Conservation (phyloP, 1,140 invertebrate species). For the Drosophila fuyamai region DNA sequence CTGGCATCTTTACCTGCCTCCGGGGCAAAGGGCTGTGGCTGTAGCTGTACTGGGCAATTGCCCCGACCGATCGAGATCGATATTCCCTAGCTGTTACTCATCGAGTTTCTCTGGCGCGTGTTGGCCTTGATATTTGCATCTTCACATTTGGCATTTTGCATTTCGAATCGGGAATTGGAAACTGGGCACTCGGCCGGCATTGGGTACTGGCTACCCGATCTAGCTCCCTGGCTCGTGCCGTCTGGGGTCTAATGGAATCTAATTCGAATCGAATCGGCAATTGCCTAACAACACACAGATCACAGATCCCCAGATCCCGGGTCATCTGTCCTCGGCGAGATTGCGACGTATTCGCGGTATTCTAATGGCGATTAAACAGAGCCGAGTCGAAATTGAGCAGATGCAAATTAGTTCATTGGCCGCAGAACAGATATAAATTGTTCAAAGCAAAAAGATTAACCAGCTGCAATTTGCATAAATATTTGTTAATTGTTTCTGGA, state of each 20-base stretch:
- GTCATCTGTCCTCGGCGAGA: neutral
- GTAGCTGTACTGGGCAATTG: constrained; percentile 23
- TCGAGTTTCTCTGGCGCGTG: constrained; percentile 28
- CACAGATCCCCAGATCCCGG: neutral
- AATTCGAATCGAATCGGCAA: neutral
- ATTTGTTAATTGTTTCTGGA: constrained; percentile 21
- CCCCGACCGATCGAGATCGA: neutral
- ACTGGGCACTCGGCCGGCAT: too few species aligned
- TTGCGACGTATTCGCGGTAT: neutral
- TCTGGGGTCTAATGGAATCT: neutral
- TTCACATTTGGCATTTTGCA: constrained; percentile 66
- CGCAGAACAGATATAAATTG: constrained; percentile 9
- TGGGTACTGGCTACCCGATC: neutral
- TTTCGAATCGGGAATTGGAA: neutral
- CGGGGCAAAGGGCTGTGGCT: neutral
- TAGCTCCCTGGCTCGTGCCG: neutral
- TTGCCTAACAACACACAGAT: neutral
- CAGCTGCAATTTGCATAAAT: constrained; percentile 49
- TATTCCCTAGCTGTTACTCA: constrained; percentile 6
- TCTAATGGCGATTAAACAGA: constrained; percentile 8
- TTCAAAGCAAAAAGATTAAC: constrained; percentile 16
- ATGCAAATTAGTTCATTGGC: constrained; percentile 69
- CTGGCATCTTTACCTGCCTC: constrained; percentile 14
- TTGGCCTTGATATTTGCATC: constrained; percentile 48
- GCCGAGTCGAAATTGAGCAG: constrained; percentile 10